These are phyloP conservation scores for Clamator glandarius DNA, from an alignment of 2,797 vertebrate genomes.

Conservation along the genomic window DNA sequence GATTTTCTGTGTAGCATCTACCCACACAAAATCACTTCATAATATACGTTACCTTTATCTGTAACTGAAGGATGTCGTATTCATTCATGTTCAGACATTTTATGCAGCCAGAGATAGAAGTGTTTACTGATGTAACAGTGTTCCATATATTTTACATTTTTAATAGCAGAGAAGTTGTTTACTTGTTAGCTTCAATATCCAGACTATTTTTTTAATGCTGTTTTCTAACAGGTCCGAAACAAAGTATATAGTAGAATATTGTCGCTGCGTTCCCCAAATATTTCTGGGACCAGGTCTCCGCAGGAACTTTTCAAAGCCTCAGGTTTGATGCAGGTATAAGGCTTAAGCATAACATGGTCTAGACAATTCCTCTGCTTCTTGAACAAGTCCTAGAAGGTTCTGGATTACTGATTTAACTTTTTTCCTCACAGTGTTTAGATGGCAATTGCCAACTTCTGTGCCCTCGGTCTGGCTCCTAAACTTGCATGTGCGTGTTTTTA, in stretches of 20 bases:
- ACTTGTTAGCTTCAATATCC: neutral
- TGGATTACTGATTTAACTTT: neutral
- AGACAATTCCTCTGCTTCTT: neutral
- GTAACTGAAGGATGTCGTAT: neutral
- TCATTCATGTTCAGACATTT: neutral
- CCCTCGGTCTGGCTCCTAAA: neutral
- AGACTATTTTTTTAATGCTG: neutral
- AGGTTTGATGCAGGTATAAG: conserved; percentile 90
- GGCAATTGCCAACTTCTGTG: neutral
- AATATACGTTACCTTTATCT: neutral
- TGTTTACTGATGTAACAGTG: neutral
- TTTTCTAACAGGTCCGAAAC: conserved; percentile 86
- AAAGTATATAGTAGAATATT: conserved; percentile 93
- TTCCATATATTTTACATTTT: neutral
- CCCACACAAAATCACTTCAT: neutral
- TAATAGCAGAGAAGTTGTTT: neutral
- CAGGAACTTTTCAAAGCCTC: conserved; percentile 95
- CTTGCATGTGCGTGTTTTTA: neutral
- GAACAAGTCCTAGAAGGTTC: neutral
- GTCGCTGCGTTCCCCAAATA: conserved; percentile 88
- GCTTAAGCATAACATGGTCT: neutral
- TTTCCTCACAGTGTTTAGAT: neutral
- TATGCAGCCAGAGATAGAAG: neutral
- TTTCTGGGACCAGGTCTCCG: conserved; percentile 90
- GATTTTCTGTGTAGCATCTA: neutral